A percentile compares a stretch with the other conserved stretches of the same genome.
Evolutionary conservation across 2,888 invertebrate genomes (phyloP).

Genomic region (Phengaris alcon): DNA sequence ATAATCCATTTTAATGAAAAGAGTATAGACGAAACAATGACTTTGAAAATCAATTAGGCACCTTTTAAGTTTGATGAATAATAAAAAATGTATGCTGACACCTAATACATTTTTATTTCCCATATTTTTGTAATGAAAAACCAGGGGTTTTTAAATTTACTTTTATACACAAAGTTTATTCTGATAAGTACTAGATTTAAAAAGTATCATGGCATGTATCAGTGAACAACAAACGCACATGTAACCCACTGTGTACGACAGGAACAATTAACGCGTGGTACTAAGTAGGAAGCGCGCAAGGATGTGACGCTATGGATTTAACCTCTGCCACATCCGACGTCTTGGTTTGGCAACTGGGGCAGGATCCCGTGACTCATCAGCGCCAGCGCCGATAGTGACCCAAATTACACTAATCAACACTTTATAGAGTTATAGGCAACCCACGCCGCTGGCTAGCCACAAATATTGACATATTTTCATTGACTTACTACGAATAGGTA

Average conservation of each 20-base stretch:
- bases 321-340: constrained; percentile 74
- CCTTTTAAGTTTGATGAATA: not conserved
- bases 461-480: too few relatives aligned
- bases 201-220: too few relatives aligned
- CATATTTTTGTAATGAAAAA: not conserved
- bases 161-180: too few relatives aligned
- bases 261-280: constrained; percentile 57
- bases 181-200: too few relatives aligned
- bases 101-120: constrained; percentile 29
- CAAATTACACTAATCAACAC: not conserved
- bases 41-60: not conserved
- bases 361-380: constrained; percentile 41
- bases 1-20: not conserved
- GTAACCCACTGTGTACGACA: constrained; percentile 8
- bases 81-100: not conserved
- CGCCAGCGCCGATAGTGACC: constrained; percentile 29
- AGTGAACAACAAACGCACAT: constrained; percentile 46
- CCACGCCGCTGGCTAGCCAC: not conserved
- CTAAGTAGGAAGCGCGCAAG: constrained; percentile 73
- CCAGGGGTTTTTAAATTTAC: constrained; percentile 10
- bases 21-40: not conserved
- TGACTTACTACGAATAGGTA: too few relatives aligned
- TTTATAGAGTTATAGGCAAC: too few relatives aligned
- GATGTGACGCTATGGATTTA: constrained; percentile 75
- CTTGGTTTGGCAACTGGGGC: constrained; percentile 61